Evolutionary conservation across 1,140 invertebrate genomes (phyloP).

Genomic region (Ceratosolen solmsi): DNA sequence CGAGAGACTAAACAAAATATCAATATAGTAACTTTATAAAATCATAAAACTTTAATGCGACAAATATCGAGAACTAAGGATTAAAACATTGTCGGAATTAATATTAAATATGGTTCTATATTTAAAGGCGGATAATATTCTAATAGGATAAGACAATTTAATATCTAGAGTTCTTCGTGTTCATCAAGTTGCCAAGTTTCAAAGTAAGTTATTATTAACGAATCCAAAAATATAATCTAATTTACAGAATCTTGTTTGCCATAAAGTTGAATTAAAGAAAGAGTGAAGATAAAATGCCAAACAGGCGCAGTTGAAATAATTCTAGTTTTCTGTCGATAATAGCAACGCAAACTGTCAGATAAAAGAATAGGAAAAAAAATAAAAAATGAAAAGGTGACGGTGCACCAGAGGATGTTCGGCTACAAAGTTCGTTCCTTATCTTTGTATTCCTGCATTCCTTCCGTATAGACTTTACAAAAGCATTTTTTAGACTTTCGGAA

Average conservation of each 20-base stretch:
- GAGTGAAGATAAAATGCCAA: too few species aligned
- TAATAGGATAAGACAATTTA: neutral
- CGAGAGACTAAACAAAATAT: too few species aligned
- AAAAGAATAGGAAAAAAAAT: neutral
- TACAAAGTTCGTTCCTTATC: neutral
- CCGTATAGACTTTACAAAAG: neutral
- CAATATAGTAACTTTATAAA: too few species aligned
- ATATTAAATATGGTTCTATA: neutral
- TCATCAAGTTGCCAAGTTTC: constrained; percentile 8
- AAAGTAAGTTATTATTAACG: neutral
- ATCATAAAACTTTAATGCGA: too few species aligned
- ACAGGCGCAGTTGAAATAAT: neutral
- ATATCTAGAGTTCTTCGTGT: neutral
- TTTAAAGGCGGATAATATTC: neutral
- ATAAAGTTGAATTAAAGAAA: neutral
- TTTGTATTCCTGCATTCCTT: neutral
- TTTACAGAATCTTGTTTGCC: constrained; percentile 11
- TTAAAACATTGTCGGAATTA: neutral
- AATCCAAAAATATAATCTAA: constrained; percentile 7
- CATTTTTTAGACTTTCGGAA: neutral
- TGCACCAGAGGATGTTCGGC: neutral
- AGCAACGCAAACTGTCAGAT: neutral
- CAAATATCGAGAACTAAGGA: neutral
- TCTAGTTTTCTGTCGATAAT: neutral
- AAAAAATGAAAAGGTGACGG: neutral